These are phyloP conservation scores for Nemotelus nigrinus DNA, from an alignment of 2,888 invertebrate genomes.

Conservation along the genomic window DNA sequence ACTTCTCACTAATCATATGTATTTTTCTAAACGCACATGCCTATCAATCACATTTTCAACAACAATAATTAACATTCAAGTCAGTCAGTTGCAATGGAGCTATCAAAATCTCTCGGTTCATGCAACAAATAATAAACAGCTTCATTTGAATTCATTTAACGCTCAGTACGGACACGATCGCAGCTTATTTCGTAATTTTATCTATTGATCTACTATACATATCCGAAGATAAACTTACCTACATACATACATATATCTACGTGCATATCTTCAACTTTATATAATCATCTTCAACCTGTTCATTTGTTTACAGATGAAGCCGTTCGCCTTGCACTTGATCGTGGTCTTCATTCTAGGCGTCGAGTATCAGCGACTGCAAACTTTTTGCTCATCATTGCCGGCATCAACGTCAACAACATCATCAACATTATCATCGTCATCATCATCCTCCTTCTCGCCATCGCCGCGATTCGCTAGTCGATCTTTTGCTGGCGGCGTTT, in stretches of 20 bases:
- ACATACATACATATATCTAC: background rate
- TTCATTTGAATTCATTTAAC: conserved; percentile 14
- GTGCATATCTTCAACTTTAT: conserved; percentile 12
- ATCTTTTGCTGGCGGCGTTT: background rate
- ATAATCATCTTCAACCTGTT: conserved; percentile 17
- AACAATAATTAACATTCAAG: no score
- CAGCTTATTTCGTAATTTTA: no score
- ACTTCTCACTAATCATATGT: no score
- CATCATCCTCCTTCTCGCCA: background rate
- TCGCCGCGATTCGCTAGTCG: background rate
- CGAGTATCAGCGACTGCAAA: conserved; percentile 49
- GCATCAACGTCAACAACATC: conserved; percentile 30
- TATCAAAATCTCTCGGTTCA: no score
- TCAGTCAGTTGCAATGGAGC: no score
- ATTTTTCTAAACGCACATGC: no score
- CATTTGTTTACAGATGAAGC: conserved; percentile 58
- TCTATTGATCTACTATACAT: no score
- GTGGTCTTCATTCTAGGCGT: conserved; percentile 57
- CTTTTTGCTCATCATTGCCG: conserved; percentile 46
- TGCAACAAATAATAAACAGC: background rate
- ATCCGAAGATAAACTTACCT: conserved; percentile 15
- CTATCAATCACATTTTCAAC: no score
- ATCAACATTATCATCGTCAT: conserved; percentile 13
- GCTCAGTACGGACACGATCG: background rate
- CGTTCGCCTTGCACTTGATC: conserved; percentile 64